Evolutionary conservation across 2,888 invertebrate species (phyloP).

Genomic region (Trisateles emortualis): DNA sequence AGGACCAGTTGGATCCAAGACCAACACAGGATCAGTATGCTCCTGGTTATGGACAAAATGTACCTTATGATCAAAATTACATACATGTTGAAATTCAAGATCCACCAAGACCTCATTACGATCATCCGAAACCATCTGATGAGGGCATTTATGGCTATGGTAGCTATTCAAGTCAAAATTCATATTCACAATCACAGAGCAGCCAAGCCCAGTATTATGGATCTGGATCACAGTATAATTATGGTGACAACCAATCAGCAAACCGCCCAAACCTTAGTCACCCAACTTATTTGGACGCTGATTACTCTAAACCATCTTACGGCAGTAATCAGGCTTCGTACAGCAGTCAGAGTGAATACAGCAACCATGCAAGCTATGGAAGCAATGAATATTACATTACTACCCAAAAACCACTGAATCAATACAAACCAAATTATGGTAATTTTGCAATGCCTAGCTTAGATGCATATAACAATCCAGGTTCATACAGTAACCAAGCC

Average conservation of each 20-base stretch:
- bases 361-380: slow-evolving; percentile 14
- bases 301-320: slow-evolving; percentile 20
- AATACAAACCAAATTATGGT: slow-evolving; percentile 9
- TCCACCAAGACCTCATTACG: slow-evolving; percentile 69
- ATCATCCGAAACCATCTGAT: slow-evolving; percentile 53
- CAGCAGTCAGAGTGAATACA: slow-evolving; percentile 7
- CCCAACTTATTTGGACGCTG: background rate
- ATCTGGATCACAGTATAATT: slow-evolving; percentile 40
- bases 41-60: slow-evolving; percentile 67
- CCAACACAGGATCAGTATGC: slow-evolving; percentile 25
- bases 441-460: slow-evolving; percentile 10
- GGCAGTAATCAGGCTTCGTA: background rate
- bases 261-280: slow-evolving; percentile 26
- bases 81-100: slow-evolving; percentile 76
- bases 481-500: slow-evolving; percentile 7
- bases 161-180: slow-evolving; percentile 60
- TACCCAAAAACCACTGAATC: slow-evolving; percentile 9
- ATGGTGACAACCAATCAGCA: slow-evolving; percentile 24
- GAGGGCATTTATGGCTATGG: slow-evolving; percentile 62
- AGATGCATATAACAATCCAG: slow-evolving; percentile 12
- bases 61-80: slow-evolving; percentile 67
- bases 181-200: slow-evolving; percentile 56
- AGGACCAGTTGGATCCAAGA: slow-evolving; percentile 31
- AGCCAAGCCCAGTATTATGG: slow-evolving; percentile 47
- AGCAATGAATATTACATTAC: background rate